A percentile compares a stretch with the other conserved stretches of the same genome.
These are phyloP conservation scores for Drosophila peninsularis DNA, from an alignment of 2,888 invertebrate species.

Conservation along the genomic window DNA sequence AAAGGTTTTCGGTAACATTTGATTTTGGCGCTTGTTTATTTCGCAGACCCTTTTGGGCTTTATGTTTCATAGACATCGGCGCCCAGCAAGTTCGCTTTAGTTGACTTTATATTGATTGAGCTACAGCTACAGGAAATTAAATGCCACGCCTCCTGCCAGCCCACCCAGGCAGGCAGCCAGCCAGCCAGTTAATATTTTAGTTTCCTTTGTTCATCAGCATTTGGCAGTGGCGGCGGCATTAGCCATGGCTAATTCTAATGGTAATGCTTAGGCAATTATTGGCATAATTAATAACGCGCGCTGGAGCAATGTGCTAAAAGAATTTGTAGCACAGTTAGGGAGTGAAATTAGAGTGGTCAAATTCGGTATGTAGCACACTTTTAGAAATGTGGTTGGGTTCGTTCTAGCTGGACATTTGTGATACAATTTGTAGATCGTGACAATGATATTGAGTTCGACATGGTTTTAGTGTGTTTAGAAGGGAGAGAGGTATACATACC, in stretches of 20 bases:
- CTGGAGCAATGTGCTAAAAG: slow-evolving; percentile 1
- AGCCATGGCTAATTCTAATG: slow-evolving; percentile 35
- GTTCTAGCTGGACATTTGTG: too few relatives aligned
- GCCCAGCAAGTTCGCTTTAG: slow-evolving; percentile 59
- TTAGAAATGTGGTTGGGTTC: neutral
- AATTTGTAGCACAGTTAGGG: neutral
- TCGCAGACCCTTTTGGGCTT: slow-evolving; percentile 62
- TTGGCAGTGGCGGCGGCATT: slow-evolving; percentile 23
- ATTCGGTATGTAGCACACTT: neutral
- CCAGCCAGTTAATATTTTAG: slow-evolving; percentile 51
- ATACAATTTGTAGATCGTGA: neutral
- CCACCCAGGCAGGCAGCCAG: neutral
- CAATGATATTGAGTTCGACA: neutral
- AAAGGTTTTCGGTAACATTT: slow-evolving; percentile 58
- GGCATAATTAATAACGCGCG: slow-evolving; percentile 22
- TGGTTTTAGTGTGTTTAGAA: too few relatives aligned
- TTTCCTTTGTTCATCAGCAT: slow-evolving; percentile 43
- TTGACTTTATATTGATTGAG: slow-evolving; percentile 66
- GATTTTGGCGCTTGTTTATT: slow-evolving; percentile 54
- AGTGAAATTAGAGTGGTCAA: neutral
- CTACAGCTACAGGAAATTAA: slow-evolving; percentile 68
- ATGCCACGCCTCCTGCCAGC: slow-evolving; percentile 43
- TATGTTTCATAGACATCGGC: slow-evolving; percentile 52
- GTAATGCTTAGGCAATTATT: slow-evolving; percentile 27
- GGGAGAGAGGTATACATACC: too few relatives aligned